Percentiles rank a stretch among this genome's conserved stretches.
Evolutionary conservation across 2,888 invertebrate species (phyloP).

Genomic region (Conomelus anceps): DNA sequence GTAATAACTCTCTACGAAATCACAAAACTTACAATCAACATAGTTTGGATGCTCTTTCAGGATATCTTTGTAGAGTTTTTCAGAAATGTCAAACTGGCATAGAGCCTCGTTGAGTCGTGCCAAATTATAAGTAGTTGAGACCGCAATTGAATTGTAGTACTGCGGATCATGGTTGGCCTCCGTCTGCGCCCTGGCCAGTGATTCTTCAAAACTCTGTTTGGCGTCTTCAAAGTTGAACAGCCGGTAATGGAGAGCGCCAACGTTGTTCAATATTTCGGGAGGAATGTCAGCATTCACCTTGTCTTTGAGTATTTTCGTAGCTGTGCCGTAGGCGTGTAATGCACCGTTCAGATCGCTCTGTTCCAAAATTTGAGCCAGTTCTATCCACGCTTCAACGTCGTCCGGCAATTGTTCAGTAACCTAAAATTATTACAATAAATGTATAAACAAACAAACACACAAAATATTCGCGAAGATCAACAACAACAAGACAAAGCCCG

Average conservation of each 20-base stretch:
- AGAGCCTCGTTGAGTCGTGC: conserved; percentile 89
- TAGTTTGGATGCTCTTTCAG: conserved; percentile 97
- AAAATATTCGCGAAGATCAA: too few relatives aligned
- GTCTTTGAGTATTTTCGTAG: conserved; percentile 84
- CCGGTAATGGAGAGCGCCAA: conserved; percentile 85
- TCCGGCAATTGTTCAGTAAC: conserved; percentile 95
- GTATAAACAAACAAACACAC: too few relatives aligned
- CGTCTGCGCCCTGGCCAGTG: conserved; percentile 71
- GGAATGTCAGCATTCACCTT: conserved; percentile 92
- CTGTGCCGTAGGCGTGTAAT: conserved; percentile 86
- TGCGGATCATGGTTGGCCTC: conserved; percentile 82
- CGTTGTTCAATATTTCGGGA: conserved; percentile 96
- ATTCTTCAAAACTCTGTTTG: conserved; percentile 75
- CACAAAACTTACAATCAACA: conserved; percentile 65
- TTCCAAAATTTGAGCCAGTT: conserved; percentile 95
- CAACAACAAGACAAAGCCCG: too few relatives aligned
- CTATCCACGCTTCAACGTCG: conserved; percentile 99
- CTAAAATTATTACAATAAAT: conserved; percentile 41
- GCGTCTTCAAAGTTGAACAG: conserved; percentile 82
- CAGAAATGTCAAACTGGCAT: conserved; percentile 88
- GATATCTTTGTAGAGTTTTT: conserved; percentile 94
- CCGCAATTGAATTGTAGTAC: conserved; percentile 93
- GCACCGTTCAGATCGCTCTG: conserved; percentile 87
- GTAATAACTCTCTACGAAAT: background rate
- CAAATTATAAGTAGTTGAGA: conserved; percentile 93